Evolutionary conservation across 2,888 invertebrate species (phyloP).

Genomic region (Theodoxus fluviatilis): DNA sequence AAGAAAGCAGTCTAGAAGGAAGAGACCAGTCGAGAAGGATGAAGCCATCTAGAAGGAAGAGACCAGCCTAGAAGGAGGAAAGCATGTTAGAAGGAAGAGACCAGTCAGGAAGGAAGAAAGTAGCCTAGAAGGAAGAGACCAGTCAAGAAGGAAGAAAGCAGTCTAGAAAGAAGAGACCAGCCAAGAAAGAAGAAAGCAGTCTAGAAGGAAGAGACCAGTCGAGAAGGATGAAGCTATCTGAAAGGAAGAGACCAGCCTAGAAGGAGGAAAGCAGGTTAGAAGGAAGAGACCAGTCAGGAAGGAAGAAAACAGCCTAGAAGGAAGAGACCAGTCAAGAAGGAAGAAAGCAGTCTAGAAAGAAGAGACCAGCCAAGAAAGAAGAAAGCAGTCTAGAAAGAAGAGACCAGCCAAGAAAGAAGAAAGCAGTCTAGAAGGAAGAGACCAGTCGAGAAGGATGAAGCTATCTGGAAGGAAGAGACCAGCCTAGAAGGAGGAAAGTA

Average conservation of each 20-base stretch:
- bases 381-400: neutral
- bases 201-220: neutral
- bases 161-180: neutral
- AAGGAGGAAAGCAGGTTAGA: neutral
- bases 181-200: neutral
- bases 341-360: neutral
- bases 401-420: neutral
- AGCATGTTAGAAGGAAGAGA: too few relatives aligned
- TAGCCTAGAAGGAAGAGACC: neutral
- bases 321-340: neutral
- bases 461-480: neutral
- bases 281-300: neutral
- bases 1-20: too few relatives aligned
- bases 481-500: neutral
- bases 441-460: neutral
- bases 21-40: too few relatives aligned
- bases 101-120: neutral
- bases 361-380: neutral
- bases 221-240: neutral
- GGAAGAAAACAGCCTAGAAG: neutral
- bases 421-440: neutral
- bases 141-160: neutral
- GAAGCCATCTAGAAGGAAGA: too few relatives aligned
- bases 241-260: neutral
- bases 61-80: too few relatives aligned